phyloP scores from a whole-genome alignment of 2,888 invertebrate species.

The Eueremaeus valkanovi region DNA sequence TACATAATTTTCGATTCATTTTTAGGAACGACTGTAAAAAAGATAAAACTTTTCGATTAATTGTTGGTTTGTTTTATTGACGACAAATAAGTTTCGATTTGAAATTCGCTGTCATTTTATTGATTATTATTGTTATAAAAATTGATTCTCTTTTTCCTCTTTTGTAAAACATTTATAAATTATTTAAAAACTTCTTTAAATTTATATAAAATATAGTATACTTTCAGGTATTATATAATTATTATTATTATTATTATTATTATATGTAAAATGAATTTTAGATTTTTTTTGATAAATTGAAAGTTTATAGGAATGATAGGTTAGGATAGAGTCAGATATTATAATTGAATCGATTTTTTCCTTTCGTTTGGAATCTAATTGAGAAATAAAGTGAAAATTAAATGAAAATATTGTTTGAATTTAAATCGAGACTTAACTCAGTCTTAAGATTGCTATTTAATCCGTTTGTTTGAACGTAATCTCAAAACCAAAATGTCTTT shows the following conservation, averaged over 20 bases:
- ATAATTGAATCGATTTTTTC: too few species aligned
- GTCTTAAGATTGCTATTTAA: too few species aligned
- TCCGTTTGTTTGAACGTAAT: too few species aligned
- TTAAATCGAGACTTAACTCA: too few species aligned
- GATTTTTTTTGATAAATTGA: slow-evolving; percentile 24
- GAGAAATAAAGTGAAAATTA: too few species aligned
- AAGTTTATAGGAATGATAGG: slow-evolving; percentile 24
- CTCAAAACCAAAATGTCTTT: too few species aligned
- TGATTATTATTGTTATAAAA: slow-evolving; percentile 8
- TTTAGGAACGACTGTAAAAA: background rate
- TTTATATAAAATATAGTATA: background rate
- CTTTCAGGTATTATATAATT: background rate
- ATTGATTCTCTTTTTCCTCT: background rate
- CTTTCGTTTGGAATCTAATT: too few species aligned
- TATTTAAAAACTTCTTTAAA: slow-evolving; percentile 21
- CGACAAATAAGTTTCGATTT: slow-evolving; percentile 10
- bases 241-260: too few species aligned
- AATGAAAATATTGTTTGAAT: too few species aligned
- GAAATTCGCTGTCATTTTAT: background rate
- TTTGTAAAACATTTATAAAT: background rate
- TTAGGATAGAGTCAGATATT: too few species aligned
- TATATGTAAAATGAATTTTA: background rate
- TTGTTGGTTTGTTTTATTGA: slow-evolving; percentile 26
- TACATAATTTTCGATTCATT: background rate
- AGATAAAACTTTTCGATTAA: background rate